A percentile compares a stretch with the other conserved stretches of the same genome.
phyloP scores from a whole-genome alignment of 2,797 vertebrate genomes.

The Argya squamiceps region DNA sequence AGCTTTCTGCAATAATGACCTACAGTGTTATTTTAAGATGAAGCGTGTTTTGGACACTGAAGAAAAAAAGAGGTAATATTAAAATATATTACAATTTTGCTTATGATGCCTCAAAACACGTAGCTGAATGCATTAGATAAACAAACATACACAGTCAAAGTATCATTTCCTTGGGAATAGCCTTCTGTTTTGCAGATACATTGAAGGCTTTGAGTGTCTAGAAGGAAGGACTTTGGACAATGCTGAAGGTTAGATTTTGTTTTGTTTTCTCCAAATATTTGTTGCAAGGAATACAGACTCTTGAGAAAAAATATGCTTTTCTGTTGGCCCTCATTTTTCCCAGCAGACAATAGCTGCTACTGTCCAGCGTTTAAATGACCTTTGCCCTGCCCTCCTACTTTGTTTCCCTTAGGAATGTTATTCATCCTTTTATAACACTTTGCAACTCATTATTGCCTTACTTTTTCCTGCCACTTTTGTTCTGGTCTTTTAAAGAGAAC shows the following conservation, averaged over 20 bases:
- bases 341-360: conserved; percentile 70
- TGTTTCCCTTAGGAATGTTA: conserved; percentile 76
- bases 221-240: not conserved
- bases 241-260: not conserved
- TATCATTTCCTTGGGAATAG: not conserved
- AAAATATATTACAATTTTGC: not conserved
- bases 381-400: conserved; percentile 74
- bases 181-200: not conserved
- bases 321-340: conserved; percentile 30
- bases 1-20: not conserved
- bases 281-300: not conserved
- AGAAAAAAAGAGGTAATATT: not conserved
- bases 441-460: conserved; percentile 44
- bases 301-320: conserved; percentile 48
- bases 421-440: conserved; percentile 70
- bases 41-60: not conserved
- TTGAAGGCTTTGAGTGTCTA: not conserved
- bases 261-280: conserved; percentile 26
- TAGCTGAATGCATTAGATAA: not conserved
- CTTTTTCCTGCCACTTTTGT: conserved; percentile 50
- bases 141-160: not conserved
- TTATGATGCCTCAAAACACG: not conserved
- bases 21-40: not conserved
- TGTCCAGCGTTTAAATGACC: conserved; percentile 75
- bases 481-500: conserved; percentile 20